Base-by-base conservation (phyloP, 1,140 invertebrate species). In the Papilio polyxenes region DNA sequence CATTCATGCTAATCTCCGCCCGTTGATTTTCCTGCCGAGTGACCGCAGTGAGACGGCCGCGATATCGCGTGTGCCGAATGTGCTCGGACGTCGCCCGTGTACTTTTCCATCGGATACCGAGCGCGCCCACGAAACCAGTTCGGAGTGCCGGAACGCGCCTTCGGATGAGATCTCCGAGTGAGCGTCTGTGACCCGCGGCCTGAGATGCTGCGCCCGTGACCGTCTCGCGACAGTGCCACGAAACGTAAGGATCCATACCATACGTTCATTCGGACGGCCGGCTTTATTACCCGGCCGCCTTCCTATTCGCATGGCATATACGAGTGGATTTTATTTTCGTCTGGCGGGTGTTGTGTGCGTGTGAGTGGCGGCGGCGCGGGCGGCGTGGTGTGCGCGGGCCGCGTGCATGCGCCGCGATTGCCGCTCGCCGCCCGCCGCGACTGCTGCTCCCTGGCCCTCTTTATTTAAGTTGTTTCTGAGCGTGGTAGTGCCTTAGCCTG, bases 261-360 rank as follows among this genome's bases (percentile, higher is more conserved):
- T 89, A 89, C 90, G 89, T 91, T 91, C 88, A 90, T 89, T 92
- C 89, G 89, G 85, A 86, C 87, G 88, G 88, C 84, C 90, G 85
- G 92, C 88, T 88, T 84, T 89, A 87, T 84, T 85, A 87, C 91
- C 87, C 87, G 88, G 88, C 87, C 89, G 90, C 87, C 91, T 93
- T 93, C 92, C 92, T 93, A 93, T 93, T 94, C 92, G 93, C 93
- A 93, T 92, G 92, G 91, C 91, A 90, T 92, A 93, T 93, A 92
- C 90, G 91, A 92, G 92, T 93, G 92, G 89, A 91, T 94, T 94
- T 94, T 94, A 94, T 94, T 94, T 94, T 94, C 90, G 93, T 94
- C 92, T 93, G 89, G 89, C 82, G 82, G 84, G 79, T 86, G 82
- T 82, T 90, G 89, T 91, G 91, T 92, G 91, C 85, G 91, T 90